Conservation (phyloP, 2,113 vertebrate genomes). For the Chrysemys picta region DNA sequence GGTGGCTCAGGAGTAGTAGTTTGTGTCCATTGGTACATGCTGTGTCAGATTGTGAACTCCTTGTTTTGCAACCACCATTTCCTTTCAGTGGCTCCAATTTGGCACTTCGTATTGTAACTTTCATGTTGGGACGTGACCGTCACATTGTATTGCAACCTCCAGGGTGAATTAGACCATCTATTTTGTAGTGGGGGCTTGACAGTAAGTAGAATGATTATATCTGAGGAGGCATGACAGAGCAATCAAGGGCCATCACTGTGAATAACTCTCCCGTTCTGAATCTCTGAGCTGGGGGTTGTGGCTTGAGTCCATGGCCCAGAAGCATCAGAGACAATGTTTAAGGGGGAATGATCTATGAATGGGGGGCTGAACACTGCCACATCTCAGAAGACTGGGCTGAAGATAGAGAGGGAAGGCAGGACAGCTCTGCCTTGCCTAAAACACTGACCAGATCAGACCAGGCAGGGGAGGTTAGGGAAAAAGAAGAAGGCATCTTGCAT, state of each 20-base stretch:
- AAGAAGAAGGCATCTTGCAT: too few relatives aligned
- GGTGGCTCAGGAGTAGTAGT: neutral
- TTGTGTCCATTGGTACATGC: neutral
- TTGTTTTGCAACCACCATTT: neutral
- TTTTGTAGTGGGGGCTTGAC: neutral
- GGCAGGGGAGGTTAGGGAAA: too few relatives aligned
- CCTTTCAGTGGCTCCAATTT: neutral
- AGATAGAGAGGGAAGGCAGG: too few relatives aligned
- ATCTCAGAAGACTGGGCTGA: too few relatives aligned
- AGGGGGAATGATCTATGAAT: too few relatives aligned
- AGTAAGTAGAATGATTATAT: neutral
- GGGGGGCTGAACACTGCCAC: too few relatives aligned
- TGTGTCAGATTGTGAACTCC: neutral
- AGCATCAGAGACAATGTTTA: too few relatives aligned
- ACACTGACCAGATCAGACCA: too few relatives aligned
- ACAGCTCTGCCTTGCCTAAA: too few relatives aligned
- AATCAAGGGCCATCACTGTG: neutral
- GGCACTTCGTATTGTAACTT: neutral
- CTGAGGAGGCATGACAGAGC: neutral
- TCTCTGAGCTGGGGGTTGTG: too few relatives aligned
- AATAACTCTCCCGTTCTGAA: neutral
- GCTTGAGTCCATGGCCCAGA: too few relatives aligned
- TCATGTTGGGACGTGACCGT: too few relatives aligned
- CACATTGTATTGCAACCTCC: neutral
- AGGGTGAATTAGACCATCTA: neutral